phyloP scores from a whole-genome alignment of 92 coral and sea anemone species.

The Porites lobata region DNA sequence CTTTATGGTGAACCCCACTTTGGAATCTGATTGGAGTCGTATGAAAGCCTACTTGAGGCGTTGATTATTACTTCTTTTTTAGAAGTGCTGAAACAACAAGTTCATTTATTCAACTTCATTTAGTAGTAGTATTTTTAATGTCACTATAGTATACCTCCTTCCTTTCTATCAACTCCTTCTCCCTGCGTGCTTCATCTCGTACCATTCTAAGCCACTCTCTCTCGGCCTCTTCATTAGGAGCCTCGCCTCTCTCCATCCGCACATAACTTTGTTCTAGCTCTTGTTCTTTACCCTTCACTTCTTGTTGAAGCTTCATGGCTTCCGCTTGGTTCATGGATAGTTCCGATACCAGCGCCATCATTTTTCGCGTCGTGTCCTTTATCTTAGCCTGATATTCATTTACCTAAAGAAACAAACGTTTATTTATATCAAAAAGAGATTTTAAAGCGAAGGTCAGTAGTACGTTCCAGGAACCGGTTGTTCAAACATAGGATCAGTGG shows the following conservation, averaged over 20 bases:
- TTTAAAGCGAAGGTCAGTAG: not conserved
- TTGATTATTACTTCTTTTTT: too few species aligned
- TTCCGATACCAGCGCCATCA: slow-evolving; percentile 99
- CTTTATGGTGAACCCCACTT: too few species aligned
- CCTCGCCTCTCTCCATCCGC: slow-evolving; percentile 98
- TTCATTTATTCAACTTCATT: too few species aligned
- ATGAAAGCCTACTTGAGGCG: too few species aligned
- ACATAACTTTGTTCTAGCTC: slow-evolving; percentile 91
- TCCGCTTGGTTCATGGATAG: slow-evolving; percentile 98
- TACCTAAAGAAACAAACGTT: slow-evolving; percentile 61
- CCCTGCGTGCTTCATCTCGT: slow-evolving; percentile 87
- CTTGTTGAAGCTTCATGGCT: slow-evolving; percentile 96
- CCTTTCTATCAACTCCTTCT: slow-evolving; percentile 63
- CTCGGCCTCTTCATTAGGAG: slow-evolving; percentile 96
- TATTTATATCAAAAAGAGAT: not conserved
- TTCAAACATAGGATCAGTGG: too few species aligned
- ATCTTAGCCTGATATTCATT: slow-evolving; percentile 98
- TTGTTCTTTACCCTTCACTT: slow-evolving; percentile 87
- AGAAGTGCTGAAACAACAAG: too few species aligned
- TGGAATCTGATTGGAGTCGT: too few species aligned
- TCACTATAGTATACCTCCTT: slow-evolving; percentile 55
- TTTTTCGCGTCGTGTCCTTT: slow-evolving; percentile 97
- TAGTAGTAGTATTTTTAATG: too few species aligned
- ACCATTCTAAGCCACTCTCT: slow-evolving; percentile 90
- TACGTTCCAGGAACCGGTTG: too few species aligned